Evolutionary conservation across 2,888 invertebrate genomes (phyloP).

Genomic region (Drosophila peninsularis): DNA sequence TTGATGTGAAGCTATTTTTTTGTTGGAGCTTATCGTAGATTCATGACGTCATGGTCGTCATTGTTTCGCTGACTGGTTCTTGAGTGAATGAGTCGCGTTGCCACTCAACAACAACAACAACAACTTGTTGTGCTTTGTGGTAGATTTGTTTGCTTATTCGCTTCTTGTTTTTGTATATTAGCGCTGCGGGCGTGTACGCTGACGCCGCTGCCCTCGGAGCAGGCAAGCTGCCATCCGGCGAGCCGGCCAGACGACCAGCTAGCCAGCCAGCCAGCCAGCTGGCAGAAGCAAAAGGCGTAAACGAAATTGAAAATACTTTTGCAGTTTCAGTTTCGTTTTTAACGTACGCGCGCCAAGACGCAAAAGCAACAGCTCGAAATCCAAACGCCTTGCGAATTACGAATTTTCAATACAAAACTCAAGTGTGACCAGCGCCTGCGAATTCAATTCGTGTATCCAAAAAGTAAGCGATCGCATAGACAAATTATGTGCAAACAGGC

Average conservation of each 20-base stretch:
- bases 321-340: slow-evolving; percentile 80
- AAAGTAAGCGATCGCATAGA: slow-evolving; percentile 38
- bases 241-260: slow-evolving; percentile 22
- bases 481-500: neutral
- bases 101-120: slow-evolving; percentile 21
- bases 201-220: slow-evolving; percentile 28
- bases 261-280: slow-evolving; percentile 37
- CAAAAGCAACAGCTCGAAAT: slow-evolving; percentile 38
- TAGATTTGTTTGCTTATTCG: slow-evolving; percentile 38
- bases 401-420: slow-evolving; percentile 25
- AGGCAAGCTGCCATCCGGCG: slow-evolving; percentile 14
- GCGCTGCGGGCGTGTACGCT: slow-evolving; percentile 33
- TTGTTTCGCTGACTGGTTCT: slow-evolving; percentile 15
- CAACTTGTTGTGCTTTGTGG: slow-evolving; percentile 50
- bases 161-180: slow-evolving; percentile 28
- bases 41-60: slow-evolving; percentile 61
- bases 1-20: slow-evolving; percentile 21
- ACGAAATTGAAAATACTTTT: slow-evolving; percentile 62
- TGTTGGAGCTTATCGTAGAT: slow-evolving; percentile 32
- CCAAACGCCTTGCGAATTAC: slow-evolving; percentile 21
- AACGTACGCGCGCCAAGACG: slow-evolving; percentile 79
- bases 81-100: slow-evolving; percentile 26
- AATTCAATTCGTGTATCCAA: slow-evolving; percentile 31
- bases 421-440: slow-evolving; percentile 31
- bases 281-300: slow-evolving; percentile 39